phyloP scores from a whole-genome alignment of 2,888 invertebrate genomes.

The Epirrhoe tristata region DNA sequence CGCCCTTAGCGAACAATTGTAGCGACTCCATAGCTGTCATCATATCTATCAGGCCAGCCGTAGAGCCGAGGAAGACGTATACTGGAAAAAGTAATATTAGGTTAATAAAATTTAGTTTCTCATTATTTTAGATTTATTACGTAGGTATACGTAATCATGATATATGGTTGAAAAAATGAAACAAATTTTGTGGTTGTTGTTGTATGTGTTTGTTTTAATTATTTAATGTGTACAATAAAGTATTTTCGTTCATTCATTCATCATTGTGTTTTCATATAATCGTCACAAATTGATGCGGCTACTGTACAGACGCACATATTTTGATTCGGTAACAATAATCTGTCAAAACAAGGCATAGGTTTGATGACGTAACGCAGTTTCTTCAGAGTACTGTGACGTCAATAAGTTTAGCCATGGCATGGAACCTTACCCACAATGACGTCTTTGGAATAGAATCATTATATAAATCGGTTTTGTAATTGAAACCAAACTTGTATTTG shows the following conservation, averaged over 20 bases:
- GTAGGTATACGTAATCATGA: too few species aligned
- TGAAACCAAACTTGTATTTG: background rate
- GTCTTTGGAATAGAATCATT: constrained; percentile 2
- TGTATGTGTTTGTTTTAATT: too few species aligned
- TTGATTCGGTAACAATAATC: background rate
- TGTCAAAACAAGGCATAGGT: background rate
- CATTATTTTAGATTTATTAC: too few species aligned
- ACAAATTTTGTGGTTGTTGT: too few species aligned
- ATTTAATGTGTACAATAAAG: too few species aligned
- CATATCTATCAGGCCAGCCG: constrained; percentile 94
- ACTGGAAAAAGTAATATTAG: constrained; percentile 86
- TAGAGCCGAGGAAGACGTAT: constrained; percentile 96
- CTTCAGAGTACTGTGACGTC: constrained; percentile 6
- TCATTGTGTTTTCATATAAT: too few species aligned
- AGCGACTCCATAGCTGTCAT: constrained; percentile 96
- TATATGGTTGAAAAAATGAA: too few species aligned
- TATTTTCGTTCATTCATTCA: too few species aligned
- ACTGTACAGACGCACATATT: background rate
- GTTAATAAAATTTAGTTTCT: background rate
- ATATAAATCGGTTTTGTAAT: constrained; percentile 38
- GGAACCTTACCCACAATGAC: constrained; percentile 5
- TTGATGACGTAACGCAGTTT: constrained; percentile 3
- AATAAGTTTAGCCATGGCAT: background rate
- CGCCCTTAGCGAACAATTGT: constrained; percentile 94
- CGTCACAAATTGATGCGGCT: too few species aligned